Conservation (phyloP, 2,797 vertebrate species). For the Hephaestus fuliginosus region DNA sequence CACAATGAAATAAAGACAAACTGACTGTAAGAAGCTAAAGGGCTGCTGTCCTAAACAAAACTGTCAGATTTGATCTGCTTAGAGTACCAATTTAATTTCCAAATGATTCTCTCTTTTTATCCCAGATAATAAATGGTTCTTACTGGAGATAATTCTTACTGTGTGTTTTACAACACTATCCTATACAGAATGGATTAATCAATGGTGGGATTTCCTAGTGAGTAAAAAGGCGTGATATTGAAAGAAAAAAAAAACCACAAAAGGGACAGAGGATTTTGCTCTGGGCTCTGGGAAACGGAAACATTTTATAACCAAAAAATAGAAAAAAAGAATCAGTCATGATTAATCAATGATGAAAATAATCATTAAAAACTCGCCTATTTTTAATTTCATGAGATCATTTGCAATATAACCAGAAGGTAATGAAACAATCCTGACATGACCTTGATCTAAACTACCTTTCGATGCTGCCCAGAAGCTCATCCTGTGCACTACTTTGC, state of each 20-base stretch:
- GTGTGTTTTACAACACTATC: conserved; percentile 12
- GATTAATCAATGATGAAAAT: background rate
- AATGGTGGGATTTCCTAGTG: conserved; percentile 3
- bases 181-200: conserved; percentile 29
- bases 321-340: too few species aligned
- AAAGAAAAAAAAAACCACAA: background rate
- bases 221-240: conserved; percentile 9
- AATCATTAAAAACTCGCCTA: background rate
- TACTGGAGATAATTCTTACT: conserved; percentile 17
- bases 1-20: conserved; percentile 21
- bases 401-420: background rate
- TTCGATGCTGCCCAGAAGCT: conserved; percentile 20
- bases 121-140: conserved; percentile 7
- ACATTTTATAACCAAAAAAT: background rate
- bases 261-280: background rate
- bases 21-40: conserved; percentile 1
- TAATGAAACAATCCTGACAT: background rate
- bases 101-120: background rate
- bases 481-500: conserved; percentile 16
- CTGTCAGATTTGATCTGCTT: conserved; percentile 13
- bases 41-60: conserved; percentile 27
- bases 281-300: background rate
- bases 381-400: background rate
- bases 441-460: conserved; percentile 8
- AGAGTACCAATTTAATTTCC: conserved; percentile 7